phyloP scores from a whole-genome alignment of 1,140 invertebrate species.

The Aphelenchoides besseyi region DNA sequence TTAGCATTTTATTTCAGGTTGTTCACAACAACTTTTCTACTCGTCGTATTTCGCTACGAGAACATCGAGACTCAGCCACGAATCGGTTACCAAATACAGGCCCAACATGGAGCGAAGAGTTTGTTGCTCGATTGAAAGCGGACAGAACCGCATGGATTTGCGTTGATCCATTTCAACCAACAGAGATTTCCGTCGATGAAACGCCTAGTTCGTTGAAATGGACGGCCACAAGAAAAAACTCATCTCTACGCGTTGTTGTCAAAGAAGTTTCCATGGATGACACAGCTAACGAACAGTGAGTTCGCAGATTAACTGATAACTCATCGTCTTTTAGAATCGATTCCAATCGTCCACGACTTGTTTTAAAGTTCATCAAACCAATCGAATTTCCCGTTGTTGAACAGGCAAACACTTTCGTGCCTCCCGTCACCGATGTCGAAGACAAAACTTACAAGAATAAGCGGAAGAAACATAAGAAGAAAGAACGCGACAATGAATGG shows the following conservation, averaged over 20 bases:
- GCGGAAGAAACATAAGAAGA: conserved; percentile 7
- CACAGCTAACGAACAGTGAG: neutral
- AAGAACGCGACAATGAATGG: neutral
- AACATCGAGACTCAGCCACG: neutral
- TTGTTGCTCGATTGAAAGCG: neutral
- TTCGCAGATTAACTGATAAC: neutral
- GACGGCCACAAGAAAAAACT: neutral
- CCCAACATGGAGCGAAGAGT: neutral
- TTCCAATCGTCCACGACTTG: neutral
- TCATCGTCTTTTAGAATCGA: neutral
- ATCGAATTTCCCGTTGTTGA: neutral
- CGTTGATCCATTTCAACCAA: neutral
- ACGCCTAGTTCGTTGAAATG: neutral
- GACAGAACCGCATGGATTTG: neutral
- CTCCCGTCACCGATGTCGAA: neutral
- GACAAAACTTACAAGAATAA: neutral
- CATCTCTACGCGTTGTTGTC: neutral
- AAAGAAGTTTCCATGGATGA: neutral
- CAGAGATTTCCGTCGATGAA: neutral
- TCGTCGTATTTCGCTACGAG: too few species aligned
- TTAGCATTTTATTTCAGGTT: neutral
- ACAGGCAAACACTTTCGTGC: neutral
- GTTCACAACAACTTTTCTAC: too few species aligned
- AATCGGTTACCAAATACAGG: neutral
- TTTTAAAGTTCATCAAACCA: conserved; percentile 14